Evolutionary conservation across 2,888 invertebrate species (phyloP), one percentile per base, ranked within the genome.

Genomic region (Creontiades dilutus): DNA sequence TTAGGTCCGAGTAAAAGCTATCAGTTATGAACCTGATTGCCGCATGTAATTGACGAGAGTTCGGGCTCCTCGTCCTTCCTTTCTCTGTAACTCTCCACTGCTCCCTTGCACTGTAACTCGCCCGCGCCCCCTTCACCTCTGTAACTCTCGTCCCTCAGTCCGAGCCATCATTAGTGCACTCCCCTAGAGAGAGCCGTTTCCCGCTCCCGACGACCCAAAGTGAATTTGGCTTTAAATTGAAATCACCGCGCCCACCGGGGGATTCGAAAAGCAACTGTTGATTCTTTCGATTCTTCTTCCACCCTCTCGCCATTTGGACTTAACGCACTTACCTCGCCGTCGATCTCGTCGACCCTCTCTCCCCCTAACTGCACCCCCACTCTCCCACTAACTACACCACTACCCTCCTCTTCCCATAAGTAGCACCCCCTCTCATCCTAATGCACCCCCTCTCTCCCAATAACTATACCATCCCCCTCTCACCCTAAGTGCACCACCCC

Each of bases 181-280:
- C 82, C 52, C 28, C n/a, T 37, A 46, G 28, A 28, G 75, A 37
- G 16, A n/a, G n/a, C 61, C 61, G 61, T 61, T 23, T 48, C 47
- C 27, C 82, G 47, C 46, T 19, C 19, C 4, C 48, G 23, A 52
- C 82, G 86, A 75, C 86, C 86, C 86, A 86, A 86, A 86, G 86
- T 86, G 86, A 86, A 86, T 86, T 86, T 86, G 86, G 86, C 86
- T 86, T 86, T 86, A 86, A 86, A 86, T 86, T 86, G 86, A 86
- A 86, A 86, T 86, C 86, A 86, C 86, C 86, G 75, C 82, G 47
- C 52, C 23, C 76, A 37, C 23, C 2, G 52, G 47, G 19, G 81
- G 76, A 27, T n/a, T 47, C 48, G 48, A 48, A 80, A 48, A 48
- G 82, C 82, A 82, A 82, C 82, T 82, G 82, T 82, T 82, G 82